Conservation (phyloP, 2,113 vertebrate genomes). For the Neogobius melanostomus region DNA sequence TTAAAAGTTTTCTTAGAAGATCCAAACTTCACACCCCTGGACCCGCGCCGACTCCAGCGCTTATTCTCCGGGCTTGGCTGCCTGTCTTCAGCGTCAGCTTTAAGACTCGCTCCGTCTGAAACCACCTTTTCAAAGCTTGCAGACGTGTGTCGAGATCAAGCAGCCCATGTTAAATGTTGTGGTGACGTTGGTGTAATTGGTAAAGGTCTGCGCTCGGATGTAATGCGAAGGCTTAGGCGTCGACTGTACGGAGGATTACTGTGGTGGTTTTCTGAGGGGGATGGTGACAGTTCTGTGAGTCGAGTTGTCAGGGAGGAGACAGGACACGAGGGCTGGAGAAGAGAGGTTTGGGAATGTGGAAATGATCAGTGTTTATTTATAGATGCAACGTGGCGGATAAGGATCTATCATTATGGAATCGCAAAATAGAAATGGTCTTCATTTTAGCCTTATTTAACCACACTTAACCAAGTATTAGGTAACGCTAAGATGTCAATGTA, state of each 20-base stretch:
- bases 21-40: background rate
- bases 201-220: background rate
- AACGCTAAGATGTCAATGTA: too few species aligned
- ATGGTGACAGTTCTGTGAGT: slow-evolving; percentile 59
- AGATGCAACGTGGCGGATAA: too few species aligned
- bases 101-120: background rate
- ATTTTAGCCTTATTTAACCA: too few species aligned
- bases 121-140: background rate
- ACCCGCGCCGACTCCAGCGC: background rate
- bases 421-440: too few species aligned
- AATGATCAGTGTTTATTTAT: too few species aligned
- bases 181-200: slow-evolving; percentile 4
- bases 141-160: background rate
- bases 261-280: slow-evolving; percentile 6
- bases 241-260: slow-evolving; percentile 53
- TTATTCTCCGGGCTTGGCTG: background rate
- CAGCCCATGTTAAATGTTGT: background rate
- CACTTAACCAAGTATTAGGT: too few species aligned
- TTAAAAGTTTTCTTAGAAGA: background rate
- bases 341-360: background rate
- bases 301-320: slow-evolving; percentile 50
- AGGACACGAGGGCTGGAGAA: slow-evolving; percentile 21
- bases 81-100: background rate
- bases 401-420: too few species aligned
- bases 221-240: slow-evolving; percentile 36